Base-by-base conservation (phyloP, 2,797 vertebrate genomes). In the Sebastes diaconus region DNA sequence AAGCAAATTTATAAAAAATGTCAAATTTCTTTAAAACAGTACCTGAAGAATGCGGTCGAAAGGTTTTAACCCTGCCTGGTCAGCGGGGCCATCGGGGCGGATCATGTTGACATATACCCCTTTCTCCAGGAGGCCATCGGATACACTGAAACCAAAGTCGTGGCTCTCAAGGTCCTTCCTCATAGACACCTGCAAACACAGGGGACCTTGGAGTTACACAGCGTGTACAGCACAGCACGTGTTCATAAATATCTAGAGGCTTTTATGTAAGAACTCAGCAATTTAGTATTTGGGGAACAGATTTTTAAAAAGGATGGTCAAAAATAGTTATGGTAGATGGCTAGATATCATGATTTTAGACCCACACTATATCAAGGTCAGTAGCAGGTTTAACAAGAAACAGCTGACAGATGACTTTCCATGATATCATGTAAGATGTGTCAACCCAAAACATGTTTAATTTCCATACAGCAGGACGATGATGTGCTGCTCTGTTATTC, bases 121-220 rank as follows among this genome's bases (percentile, higher is more conserved):
- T 87, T 98, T 98, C 87, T 99, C 98, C 91, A 99, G 83, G 57
- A 99, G 96, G 50, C 98, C 98, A 0, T 99, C 98, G 0, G 99
- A 99, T 50, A 99, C 96, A 11, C 98, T 99, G 94, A 99, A 99
- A 63, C 99, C 99, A 86, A 99, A 99, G 93, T 99, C 98, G 30
- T 88, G 93, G 0, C 93, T 96, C 65, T 96, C 94, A 0, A 88
- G 89, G 88, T 98, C 97, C 90, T 97, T 99, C 86, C 91, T 95
- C 52, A 99, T 78, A 0, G 94, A 97, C 86, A 99, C 94, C 99
- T 99, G 90, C 42, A 89, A 64, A 88, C 22, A 85, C 39, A 73
- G 6, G 2, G 3, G 9, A 30, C 25, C 7, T 27, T 2, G 11
- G 2, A 34, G 73, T 73, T 61, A 71, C 24, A 75, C 10, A 27